These are phyloP conservation scores for Cataglyphis cursor DNA, from an alignment of 2,888 invertebrate genomes.

Conservation along the genomic window DNA sequence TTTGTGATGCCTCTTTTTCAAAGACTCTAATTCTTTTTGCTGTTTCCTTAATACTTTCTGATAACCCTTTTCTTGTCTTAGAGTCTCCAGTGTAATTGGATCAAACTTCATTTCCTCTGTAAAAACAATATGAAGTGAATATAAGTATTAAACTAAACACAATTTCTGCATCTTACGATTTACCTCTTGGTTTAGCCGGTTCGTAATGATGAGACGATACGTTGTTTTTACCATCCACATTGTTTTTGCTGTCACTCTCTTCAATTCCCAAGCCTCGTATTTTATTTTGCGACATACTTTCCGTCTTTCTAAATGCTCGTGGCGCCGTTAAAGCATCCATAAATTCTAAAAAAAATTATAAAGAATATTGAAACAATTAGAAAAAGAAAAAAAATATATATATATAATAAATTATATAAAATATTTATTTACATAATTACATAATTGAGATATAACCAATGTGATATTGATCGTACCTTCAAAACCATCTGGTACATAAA, in stretches of 20 bases:
- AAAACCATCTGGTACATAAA: conserved; percentile 99
- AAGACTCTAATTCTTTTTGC: conserved; percentile 96
- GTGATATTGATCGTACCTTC: conserved; percentile 89
- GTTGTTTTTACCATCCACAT: conserved; percentile 74
- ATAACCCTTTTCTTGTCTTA: conserved; percentile 96
- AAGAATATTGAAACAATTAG: not conserved
- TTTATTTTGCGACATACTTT: conserved; percentile 90
- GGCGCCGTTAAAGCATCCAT: conserved; percentile 99
- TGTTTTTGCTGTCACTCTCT: conserved; percentile 89
- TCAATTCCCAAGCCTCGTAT: conserved; percentile 99
- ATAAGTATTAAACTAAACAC: not conserved
- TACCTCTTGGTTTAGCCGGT: conserved; percentile 83
- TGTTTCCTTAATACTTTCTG: conserved; percentile 97
- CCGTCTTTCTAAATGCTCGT: conserved; percentile 88
- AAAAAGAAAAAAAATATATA: not conserved
- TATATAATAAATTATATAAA: not conserved
- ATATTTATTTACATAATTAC: not conserved
- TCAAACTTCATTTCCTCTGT: conserved; percentile 92
- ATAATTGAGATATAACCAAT: not conserved
- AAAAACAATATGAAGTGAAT: conserved; percentile 1
- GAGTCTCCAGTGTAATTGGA: conserved; percentile 95
- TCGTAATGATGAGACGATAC: conserved; percentile 80
- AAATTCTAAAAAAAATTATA: conserved; percentile 90
- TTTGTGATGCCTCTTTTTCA: conserved; percentile 97
- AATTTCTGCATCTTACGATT: conserved; percentile 15